Percentiles rank a stretch among this genome's conserved stretches.
phyloP scores from a whole-genome alignment of 2,797 vertebrate species.

The Bradypodion ventrale region DNA sequence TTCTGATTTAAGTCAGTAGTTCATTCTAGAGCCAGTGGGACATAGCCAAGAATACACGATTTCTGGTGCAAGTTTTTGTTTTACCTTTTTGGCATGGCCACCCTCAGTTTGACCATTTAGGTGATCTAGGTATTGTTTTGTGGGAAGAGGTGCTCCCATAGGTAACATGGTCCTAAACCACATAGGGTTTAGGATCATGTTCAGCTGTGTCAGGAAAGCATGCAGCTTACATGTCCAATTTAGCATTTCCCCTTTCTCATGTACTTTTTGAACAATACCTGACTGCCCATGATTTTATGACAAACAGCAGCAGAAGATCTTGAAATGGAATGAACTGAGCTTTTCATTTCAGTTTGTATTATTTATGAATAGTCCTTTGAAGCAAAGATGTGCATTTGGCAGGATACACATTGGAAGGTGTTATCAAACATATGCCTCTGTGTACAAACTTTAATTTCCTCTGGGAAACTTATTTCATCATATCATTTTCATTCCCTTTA shows the following conservation, averaged over 20 bases:
- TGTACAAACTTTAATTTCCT: constrained; percentile 46
- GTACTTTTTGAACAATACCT: background rate
- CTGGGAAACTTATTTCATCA: constrained; percentile 29
- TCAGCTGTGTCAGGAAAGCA: no score
- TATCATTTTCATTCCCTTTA: constrained; percentile 36
- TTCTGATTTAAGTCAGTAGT: no score
- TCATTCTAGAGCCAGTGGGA: no score
- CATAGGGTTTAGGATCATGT: no score
- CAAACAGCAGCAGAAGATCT: background rate
- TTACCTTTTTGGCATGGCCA: no score
- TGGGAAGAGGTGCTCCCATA: no score
- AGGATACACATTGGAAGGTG: constrained; percentile 18
- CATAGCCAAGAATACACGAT: no score
- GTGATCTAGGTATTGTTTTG: no score
- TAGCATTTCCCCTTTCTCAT: background rate
- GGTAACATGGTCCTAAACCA: no score
- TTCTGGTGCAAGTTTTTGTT: no score
- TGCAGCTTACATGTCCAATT: background rate
- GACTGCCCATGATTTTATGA: background rate
- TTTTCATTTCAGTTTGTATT: background rate
- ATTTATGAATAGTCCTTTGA: background rate
- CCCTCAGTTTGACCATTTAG: no score
- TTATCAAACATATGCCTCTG: constrained; percentile 37
- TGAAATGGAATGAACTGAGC: constrained; percentile 1
- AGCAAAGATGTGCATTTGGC: constrained; percentile 24